Conservation (phyloP, 23 tunicate species). For the Diplosoma virens region DNA sequence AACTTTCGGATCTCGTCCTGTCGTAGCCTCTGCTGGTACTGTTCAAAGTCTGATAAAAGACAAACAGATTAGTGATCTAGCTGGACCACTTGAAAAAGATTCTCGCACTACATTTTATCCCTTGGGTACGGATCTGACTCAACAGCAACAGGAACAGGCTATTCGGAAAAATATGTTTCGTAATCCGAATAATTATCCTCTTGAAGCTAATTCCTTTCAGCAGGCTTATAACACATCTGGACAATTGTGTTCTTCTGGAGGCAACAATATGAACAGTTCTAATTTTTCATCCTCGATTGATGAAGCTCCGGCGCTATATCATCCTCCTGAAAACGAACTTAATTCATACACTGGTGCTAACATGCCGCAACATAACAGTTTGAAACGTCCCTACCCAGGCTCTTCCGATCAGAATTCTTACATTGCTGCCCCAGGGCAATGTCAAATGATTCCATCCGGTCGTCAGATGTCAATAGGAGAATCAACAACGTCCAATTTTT, state of each 20-base stretch:
- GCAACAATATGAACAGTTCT: neutral
- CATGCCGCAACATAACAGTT: slow-evolving; percentile 2
- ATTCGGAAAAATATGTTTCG: neutral
- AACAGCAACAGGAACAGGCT: neutral
- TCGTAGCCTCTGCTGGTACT: slow-evolving; percentile 18
- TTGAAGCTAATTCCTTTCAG: neutral
- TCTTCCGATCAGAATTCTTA: neutral
- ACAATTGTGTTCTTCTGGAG: neutral
- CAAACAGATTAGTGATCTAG: slow-evolving; percentile 4
- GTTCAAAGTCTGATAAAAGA: neutral
- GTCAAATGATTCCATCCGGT: neutral
- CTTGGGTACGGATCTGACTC: slow-evolving; percentile 21
- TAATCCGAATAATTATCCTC: neutral
- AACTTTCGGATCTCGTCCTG: slow-evolving; percentile 2
- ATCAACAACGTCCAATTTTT: no score
- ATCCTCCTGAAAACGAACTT: neutral
- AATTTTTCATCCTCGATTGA: neutral
- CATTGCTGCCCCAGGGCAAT: no score
- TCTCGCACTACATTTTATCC: slow-evolving; percentile 41
- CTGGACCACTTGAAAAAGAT: slow-evolving; percentile 24
- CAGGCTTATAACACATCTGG: neutral
- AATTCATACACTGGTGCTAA: neutral
- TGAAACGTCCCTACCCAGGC: neutral
- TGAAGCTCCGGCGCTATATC: neutral
- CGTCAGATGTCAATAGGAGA: no score